These are phyloP conservation scores for Cottus gobio DNA, from an alignment of 2,113 vertebrate species.

Conservation along the genomic window DNA sequence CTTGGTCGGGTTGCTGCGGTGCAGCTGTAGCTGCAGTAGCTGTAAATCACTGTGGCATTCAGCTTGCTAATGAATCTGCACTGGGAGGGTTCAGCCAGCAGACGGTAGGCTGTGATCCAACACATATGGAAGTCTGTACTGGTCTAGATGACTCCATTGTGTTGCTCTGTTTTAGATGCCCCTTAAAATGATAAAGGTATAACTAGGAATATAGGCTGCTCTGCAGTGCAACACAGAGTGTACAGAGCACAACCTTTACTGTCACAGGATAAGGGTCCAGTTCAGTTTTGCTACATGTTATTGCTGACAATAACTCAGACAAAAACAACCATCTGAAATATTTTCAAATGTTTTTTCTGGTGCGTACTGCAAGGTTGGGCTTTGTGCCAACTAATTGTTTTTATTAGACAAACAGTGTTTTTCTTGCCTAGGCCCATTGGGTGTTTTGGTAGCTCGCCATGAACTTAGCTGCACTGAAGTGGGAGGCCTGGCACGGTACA, in stretches of 20 bases:
- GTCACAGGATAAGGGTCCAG: not conserved
- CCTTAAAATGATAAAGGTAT: conserved; percentile 6
- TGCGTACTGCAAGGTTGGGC: not conserved
- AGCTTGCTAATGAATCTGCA: conserved; percentile 71
- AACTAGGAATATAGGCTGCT: not conserved
- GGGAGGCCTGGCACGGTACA: conserved; percentile 24
- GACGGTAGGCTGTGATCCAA: conserved; percentile 46
- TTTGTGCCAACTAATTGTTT: conserved; percentile 11
- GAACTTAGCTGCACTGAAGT: conserved; percentile 40
- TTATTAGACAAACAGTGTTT: conserved; percentile 42
- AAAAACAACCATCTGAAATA: not conserved
- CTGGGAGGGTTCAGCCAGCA: conserved; percentile 60
- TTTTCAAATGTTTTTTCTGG: conserved; percentile 1
- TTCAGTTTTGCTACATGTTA: not conserved
- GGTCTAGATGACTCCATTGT: conserved; percentile 34
- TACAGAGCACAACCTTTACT: not conserved
- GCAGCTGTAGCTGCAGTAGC: conserved; percentile 67
- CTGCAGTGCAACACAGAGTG: not conserved
- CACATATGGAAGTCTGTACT: conserved; percentile 52
- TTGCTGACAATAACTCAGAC: conserved; percentile 14
- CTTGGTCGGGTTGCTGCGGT: conserved; percentile 45
- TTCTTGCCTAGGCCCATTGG: conserved; percentile 25
- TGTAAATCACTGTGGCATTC: conserved; percentile 71
- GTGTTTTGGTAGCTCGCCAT: conserved; percentile 42
- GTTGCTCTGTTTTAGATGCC: conserved; percentile 25